Percentiles rank a stretch among this genome's conserved stretches.
Conservation (phyloP, 2,888 invertebrate species). For the Rotaria magnacalcarata region DNA sequence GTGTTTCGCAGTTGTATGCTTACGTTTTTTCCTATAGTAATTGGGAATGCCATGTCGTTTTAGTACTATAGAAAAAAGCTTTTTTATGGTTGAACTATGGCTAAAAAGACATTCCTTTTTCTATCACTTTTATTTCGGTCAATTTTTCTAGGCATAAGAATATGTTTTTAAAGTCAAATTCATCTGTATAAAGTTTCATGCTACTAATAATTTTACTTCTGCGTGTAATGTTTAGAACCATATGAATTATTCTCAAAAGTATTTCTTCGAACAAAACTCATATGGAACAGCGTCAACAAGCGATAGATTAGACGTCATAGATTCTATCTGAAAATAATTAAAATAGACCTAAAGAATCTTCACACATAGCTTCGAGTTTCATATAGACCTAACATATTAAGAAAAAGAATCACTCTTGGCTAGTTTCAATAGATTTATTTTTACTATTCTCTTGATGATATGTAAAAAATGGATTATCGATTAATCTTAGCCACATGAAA, state of each 20-base stretch:
- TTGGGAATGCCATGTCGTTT: fast-evolving
- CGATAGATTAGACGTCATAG: background rate
- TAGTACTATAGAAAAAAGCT: background rate
- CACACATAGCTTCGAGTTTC: background rate
- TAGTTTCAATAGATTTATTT: background rate
- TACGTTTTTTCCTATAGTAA: too few relatives aligned
- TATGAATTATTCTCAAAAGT: too few relatives aligned
- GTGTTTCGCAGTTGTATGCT: too few relatives aligned
- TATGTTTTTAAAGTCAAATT: background rate
- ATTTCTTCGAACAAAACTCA: too few relatives aligned
- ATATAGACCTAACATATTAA: background rate
- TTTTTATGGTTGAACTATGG: background rate
- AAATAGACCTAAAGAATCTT: background rate
- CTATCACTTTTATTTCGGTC: background rate
- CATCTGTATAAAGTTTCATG: background rate
- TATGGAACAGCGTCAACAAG: background rate
- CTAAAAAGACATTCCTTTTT: background rate
- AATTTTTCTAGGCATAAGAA: background rate
- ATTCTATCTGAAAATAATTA: background rate
- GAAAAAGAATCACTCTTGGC: background rate
- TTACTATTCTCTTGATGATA: background rate
- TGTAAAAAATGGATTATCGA: background rate
- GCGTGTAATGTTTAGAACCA: background rate
- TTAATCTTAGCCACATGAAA: background rate
- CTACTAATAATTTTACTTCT: background rate